A percentile compares a stretch with the other conserved stretches of the same genome.
Evolutionary conservation across 2,113 vertebrate genomes (phyloP).

Genomic region (Dunckerocampus dactyliophorus): DNA sequence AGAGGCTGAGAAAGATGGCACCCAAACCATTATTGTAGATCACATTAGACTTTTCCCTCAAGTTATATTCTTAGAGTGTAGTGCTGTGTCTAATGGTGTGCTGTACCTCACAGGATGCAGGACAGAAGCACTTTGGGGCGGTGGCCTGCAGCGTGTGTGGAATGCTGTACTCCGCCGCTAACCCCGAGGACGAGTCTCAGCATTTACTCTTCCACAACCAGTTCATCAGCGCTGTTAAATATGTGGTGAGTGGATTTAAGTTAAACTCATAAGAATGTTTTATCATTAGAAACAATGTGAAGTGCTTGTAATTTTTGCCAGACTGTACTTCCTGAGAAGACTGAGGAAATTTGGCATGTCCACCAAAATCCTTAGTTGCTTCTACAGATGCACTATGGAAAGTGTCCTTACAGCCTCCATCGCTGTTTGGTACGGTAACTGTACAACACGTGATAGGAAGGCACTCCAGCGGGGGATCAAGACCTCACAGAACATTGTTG

Average conservation of each 20-base stretch:
- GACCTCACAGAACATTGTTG: too few species aligned
- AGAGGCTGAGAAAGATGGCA: constrained; percentile 80
- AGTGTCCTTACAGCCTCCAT: too few species aligned
- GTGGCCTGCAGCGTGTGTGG: constrained; percentile 92
- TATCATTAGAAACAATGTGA: background rate
- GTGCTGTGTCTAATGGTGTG: background rate
- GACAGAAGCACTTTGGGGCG: constrained; percentile 92
- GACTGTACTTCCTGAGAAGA: too few species aligned
- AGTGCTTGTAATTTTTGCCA: background rate
- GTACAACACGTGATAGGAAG: too few species aligned
- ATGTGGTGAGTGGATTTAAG: constrained; percentile 83
- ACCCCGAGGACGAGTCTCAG: constrained; percentile 94
- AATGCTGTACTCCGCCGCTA: constrained; percentile 95
- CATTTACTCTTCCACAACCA: constrained; percentile 97
- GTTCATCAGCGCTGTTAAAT: constrained; percentile 97
- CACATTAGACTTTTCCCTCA: background rate
- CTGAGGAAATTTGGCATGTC: too few species aligned
- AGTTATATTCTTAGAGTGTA: background rate
- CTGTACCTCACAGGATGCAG: constrained; percentile 77
- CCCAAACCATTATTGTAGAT: constrained; percentile 86
- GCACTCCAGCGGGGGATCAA: too few species aligned
- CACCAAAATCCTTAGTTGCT: too few species aligned
- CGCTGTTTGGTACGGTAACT: too few species aligned
- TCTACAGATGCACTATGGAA: too few species aligned
- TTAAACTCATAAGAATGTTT: background rate